Evolutionary conservation across 1,140 invertebrate species (phyloP), one percentile per base, ranked within the genome.

Genomic region (Babylonia areolata): DNA sequence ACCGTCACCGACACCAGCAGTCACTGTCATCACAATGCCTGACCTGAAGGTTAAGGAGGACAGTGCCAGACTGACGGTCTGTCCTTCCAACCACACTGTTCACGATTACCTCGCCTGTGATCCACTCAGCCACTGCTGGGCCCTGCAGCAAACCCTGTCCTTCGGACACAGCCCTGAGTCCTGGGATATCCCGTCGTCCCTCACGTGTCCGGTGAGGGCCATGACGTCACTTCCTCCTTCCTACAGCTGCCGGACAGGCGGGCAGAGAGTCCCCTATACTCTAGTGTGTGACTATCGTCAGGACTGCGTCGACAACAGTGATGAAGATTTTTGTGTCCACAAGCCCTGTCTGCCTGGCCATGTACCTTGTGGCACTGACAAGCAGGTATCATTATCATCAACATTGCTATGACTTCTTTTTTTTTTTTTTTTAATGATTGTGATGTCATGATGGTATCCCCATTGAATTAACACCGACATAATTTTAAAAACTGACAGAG

Each of bases 41-140:
- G 46, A 51, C 46, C 46, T 51, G 46, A 51, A 51, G 0, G 17
- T 17, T 9, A 51, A 2, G 0, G 17, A 51, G 9, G 46, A 12
- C 1, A 51, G 46, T 12, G 46, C 46, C 9, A 17, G 46, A 51
- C 2, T 51, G 46, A 51, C 2, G 1, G 17, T 51, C 46, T 80
- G 78, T 46, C 78, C 78, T 20, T 12, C 15, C 1, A 39, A 39
- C 17, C 78, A 80, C 40, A 28, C 39, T 9, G 39, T 39, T 23
- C 78, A 80, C 39, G n/a, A 20, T 9, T 80, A 42, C 40, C 78
- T 80, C 39, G 39, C 78, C 11, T 80, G 78, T 80, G 78, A 80
- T 39, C 15, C 46, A 9, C 39, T 46, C 78, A 80, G 78, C 31
- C 33, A 40, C 39, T 80, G 78, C 42, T 80, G 78, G 78, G 31